Evolutionary conservation across 2,113 vertebrate genomes (phyloP).

Genomic region (Propithecus coquereli): DNA sequence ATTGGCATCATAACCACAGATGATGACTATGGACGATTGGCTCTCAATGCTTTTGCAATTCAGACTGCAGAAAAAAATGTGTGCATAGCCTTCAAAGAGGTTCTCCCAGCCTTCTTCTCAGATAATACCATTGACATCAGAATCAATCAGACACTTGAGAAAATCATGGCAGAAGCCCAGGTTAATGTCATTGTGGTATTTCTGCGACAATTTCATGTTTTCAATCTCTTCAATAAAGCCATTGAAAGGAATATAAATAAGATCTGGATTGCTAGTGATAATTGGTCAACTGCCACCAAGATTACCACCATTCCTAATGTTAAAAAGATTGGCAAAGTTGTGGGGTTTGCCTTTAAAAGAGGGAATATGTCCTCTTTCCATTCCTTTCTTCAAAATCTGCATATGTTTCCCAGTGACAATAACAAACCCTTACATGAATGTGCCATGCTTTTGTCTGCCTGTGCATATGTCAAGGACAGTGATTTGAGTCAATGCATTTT

Average conservation of each 20-base stretch:
- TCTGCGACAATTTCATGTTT: conserved; percentile 84
- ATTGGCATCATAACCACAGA: conserved; percentile 89
- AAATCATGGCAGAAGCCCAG: conserved; percentile 82
- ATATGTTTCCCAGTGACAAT: conserved; percentile 51
- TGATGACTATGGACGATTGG: conserved; percentile 89
- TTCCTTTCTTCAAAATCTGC: conserved; percentile 83
- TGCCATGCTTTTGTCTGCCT: conserved; percentile 71
- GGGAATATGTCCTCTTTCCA: conserved; percentile 82
- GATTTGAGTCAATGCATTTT: conserved; percentile 82
- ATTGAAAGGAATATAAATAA: conserved; percentile 80
- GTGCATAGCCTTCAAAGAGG: conserved; percentile 90
- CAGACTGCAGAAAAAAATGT: conserved; percentile 83
- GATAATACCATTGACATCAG: conserved; percentile 75
- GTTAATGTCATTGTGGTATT: conserved; percentile 91
- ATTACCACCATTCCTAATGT: conserved; percentile 81
- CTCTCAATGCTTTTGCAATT: conserved; percentile 85
- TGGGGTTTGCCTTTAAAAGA: conserved; percentile 90
- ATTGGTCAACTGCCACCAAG: conserved; percentile 85
- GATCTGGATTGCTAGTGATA: conserved; percentile 93
- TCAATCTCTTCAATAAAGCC: conserved; percentile 82
- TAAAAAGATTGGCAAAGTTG: conserved; percentile 84
- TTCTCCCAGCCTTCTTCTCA: conserved; percentile 86
- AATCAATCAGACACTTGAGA: conserved; percentile 78
- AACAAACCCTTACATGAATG: conserved; percentile 86
- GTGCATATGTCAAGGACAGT: conserved; percentile 64